phyloP scores from a whole-genome alignment of 2,888 invertebrate genomes.

The Eupsilia transversa region DNA sequence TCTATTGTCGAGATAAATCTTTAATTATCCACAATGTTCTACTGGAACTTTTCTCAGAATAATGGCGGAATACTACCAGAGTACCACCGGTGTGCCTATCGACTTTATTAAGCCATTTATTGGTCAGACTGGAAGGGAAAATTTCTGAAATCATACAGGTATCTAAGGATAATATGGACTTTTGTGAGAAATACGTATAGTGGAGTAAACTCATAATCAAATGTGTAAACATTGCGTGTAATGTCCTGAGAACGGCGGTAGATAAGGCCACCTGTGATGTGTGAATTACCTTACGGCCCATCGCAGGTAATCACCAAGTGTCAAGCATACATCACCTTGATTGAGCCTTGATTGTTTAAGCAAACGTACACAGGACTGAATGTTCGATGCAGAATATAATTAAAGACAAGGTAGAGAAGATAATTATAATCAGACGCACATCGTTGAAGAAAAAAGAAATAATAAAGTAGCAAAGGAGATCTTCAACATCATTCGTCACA shows the following conservation, averaged over 20 bases:
- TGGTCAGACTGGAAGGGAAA: not conserved
- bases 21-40: conserved; percentile 44
- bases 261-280: conserved; percentile 46
- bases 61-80: conserved; percentile 23
- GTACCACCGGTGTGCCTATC: not conserved
- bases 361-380: conserved; percentile 22
- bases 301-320: conserved; percentile 44
- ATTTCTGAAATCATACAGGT: not conserved
- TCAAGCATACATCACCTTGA: conserved; percentile 47
- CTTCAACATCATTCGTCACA: conserved; percentile 15
- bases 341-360: conserved; percentile 47
- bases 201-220: not conserved
- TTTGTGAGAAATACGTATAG: not conserved
- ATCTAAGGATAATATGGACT: not conserved
- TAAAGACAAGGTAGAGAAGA: conserved; percentile 3
- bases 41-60: conserved; percentile 29
- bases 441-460: conserved; percentile 5
- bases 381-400: conserved; percentile 24
- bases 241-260: conserved; percentile 36
- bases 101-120: not conserved
- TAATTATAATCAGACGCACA: conserved; percentile 8
- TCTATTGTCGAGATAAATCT: conserved; percentile 51
- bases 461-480: not conserved
- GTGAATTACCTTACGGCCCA: conserved; percentile 45
- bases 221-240: not conserved